Percentiles rank a stretch among this genome's conserved stretches.
These are phyloP conservation scores for Drosophila dunni DNA, from an alignment of 1,140 invertebrate species.

Conservation along the genomic window DNA sequence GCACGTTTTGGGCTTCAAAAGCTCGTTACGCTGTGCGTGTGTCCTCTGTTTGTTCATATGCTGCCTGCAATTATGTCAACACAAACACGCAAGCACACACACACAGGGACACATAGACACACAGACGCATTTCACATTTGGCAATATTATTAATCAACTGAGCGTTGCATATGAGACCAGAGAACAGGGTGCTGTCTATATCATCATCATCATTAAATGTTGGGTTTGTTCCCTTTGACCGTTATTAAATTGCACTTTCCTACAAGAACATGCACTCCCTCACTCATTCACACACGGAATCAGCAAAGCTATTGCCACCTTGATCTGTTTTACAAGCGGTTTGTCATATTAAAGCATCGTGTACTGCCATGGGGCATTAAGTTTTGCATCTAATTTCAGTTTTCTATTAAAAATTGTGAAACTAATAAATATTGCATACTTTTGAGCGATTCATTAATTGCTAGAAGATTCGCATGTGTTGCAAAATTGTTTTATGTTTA, in stretches of 20 bases:
- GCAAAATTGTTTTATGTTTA: conserved; percentile 13
- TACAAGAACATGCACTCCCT: not conserved
- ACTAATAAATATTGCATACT: conserved; percentile 63
- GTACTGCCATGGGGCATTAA: not conserved
- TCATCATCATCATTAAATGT: conserved; percentile 41
- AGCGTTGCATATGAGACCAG: conserved; percentile 41
- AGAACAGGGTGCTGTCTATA: conserved; percentile 24
- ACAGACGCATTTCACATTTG: conserved; percentile 29
- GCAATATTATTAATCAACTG: conserved; percentile 71
- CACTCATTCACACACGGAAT: no score
- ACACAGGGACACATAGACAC: conserved; percentile 1
- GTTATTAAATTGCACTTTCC: conserved; percentile 53
- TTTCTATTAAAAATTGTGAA: conserved; percentile 33
- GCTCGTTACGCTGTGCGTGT: conserved; percentile 49
- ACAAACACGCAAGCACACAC: conserved; percentile 25
- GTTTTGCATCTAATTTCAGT: not conserved
- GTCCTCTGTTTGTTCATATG: conserved; percentile 55
- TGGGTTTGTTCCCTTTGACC: conserved; percentile 16
- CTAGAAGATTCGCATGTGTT: conserved; percentile 15
- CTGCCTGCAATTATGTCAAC: conserved; percentile 60
- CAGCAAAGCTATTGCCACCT: no score
- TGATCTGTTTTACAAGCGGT: not conserved
- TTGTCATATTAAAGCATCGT: not conserved
- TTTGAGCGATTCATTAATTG: conserved; percentile 46
- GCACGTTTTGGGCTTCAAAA: conserved; percentile 64